Evolutionary conservation across 1,140 invertebrate species (phyloP).

Genomic region (Drosophila azteca): DNA sequence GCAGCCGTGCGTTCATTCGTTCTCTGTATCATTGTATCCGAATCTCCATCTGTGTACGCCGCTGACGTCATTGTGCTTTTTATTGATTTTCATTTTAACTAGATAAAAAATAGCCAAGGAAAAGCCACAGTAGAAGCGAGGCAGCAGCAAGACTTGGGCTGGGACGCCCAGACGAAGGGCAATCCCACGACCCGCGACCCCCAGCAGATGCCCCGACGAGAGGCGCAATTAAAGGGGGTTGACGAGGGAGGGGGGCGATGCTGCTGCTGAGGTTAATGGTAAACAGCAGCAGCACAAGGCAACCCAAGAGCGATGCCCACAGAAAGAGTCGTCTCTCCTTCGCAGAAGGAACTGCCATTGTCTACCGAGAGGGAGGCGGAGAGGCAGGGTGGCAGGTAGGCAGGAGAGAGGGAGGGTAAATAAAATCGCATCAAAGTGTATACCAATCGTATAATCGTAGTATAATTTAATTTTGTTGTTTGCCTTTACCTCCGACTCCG

Average conservation of each 20-base stretch:
- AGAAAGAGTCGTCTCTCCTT: background rate
- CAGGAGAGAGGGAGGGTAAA: conserved; percentile 4
- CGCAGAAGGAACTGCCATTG: background rate
- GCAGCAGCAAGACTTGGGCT: conserved; percentile 43
- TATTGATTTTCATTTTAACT: conserved; percentile 79
- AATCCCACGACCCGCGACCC: conserved; percentile 19
- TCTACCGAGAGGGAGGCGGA: no score
- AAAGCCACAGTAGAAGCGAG: conserved; percentile 2
- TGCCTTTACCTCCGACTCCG: conserved; percentile 9
- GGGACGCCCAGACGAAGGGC: conserved; percentile 39
- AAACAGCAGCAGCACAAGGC: background rate
- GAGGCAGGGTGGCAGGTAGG: no score
- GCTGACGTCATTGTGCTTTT: conserved; percentile 83
- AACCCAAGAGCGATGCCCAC: background rate
- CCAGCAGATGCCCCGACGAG: conserved; percentile 48
- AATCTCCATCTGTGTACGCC: conserved; percentile 23
- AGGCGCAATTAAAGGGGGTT: conserved; percentile 29
- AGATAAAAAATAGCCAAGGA: conserved; percentile 30
- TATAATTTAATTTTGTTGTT: conserved; percentile 43
- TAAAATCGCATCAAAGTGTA: conserved; percentile 19
- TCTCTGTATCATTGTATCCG: conserved; percentile 13
- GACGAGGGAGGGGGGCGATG: background rate
- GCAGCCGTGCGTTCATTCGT: background rate
- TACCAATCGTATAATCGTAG: conserved; percentile 14
- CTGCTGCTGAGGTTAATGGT: background rate